Base-by-base conservation (phyloP, 2,888 invertebrate species). In the Tanytarsus gracilentus region DNA sequence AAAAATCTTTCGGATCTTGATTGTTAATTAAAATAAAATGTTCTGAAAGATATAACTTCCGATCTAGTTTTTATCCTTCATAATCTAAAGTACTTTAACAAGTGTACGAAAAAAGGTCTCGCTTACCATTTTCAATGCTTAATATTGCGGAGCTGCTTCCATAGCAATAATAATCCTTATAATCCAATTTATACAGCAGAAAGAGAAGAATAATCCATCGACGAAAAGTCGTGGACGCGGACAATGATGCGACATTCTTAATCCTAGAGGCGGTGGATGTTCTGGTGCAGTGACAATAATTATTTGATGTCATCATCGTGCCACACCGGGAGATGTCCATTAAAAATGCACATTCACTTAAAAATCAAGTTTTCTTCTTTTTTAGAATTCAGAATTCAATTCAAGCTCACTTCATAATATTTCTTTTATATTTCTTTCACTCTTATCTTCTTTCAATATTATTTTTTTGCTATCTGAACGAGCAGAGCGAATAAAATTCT, bases 141-240 rank as follows among this genome's bases (percentile, higher is more conserved):
- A 50, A 60, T 50, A 50, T 26, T 50, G 60, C 50, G 11, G 60
- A 50, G 49, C 29, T 50, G 6, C 27, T 60, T 25, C 60, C 60
- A 33, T 60, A 60, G 39, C 60, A 60, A 60, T 60, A 60, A 60
- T 60, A 60, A 60, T 60, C 60, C 36, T 50, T 60, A 50, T 60
- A 60, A 60, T 60, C 60, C 60, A 60, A 60, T 50, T 60, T 60
- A 40, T 60, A 39, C 26, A 60, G 23, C 21, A 60, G 16, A 49
- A 60, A 50, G 44, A 60, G 36, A 18, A 60, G 7, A 29, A 60
- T 60, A 50, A 60, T 60, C 60, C 60, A 60, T 60, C 36, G 49
- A 14, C 50, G 49, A 26, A 50, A 40, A 50, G 40, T 39, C 27
- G 29, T 7, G 8, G 48, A 48, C 16, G 58, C 48, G 26, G 48